Conservation (phyloP, 2,797 vertebrate genomes). For the Micropoecilia bifurca region DNA sequence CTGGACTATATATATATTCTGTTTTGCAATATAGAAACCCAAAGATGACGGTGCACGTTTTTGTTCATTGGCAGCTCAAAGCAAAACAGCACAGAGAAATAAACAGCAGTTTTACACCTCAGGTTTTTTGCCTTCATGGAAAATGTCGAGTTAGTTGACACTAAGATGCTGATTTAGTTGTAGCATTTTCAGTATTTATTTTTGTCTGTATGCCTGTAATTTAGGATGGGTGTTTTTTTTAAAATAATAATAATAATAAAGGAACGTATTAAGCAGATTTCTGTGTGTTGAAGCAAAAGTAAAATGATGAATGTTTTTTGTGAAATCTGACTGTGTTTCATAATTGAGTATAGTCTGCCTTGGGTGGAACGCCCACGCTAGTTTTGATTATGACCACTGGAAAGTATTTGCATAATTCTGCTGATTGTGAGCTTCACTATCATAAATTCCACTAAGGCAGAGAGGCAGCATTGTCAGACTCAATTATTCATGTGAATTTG, state of each 20-base stretch:
- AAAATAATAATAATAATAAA: slow-evolving; percentile 31
- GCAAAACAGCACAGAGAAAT: not conserved
- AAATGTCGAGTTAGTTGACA: slow-evolving; percentile 50
- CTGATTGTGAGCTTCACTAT: slow-evolving; percentile 25
- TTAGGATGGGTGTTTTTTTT: slow-evolving; percentile 4
- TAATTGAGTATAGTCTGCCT: slow-evolving; percentile 10
- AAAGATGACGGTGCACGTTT: slow-evolving; percentile 8
- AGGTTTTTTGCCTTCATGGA: slow-evolving; percentile 26
- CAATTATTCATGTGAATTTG: not conserved
- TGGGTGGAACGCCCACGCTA: slow-evolving; percentile 37
- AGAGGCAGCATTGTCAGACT: not conserved
- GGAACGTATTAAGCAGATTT: slow-evolving; percentile 23
- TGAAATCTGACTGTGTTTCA: slow-evolving; percentile 6
- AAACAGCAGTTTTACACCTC: slow-evolving; percentile 5
- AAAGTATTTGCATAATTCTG: slow-evolving; percentile 50
- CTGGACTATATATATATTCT: not conserved
- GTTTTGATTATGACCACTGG: slow-evolving; percentile 49
- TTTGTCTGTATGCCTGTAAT: slow-evolving; percentile 9
- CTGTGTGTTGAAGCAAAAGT: not conserved
- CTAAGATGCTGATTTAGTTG: slow-evolving; percentile 52
- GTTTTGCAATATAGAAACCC: slow-evolving; percentile 2
- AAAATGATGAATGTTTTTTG: slow-evolving; percentile 1
- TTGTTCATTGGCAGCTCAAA: slow-evolving; percentile 22
- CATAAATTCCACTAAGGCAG: slow-evolving; percentile 42
- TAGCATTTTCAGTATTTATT: slow-evolving; percentile 70